Base-by-base conservation (phyloP, 1,140 invertebrate genomes). In the Zaprionus nigranus region DNA sequence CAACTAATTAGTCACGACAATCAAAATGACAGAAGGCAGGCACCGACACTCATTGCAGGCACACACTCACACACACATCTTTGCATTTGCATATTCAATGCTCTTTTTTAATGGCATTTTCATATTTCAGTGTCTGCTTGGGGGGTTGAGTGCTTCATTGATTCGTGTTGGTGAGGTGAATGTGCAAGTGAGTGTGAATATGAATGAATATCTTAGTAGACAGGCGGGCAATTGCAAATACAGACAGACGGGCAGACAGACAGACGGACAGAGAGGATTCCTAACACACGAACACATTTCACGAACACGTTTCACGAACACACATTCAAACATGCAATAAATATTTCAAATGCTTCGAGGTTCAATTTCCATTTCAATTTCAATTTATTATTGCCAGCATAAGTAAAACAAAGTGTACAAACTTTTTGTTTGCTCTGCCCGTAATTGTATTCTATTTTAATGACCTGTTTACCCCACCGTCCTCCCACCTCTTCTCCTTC, bases 1-100 rank as follows among this genome's bases (percentile, higher is more conserved):
- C 57, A 20, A 26, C 15, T 20, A 73, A 67, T 84, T 73, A 83
- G 65, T 75, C 38, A 78, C 46, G 13, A 28, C 28, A 49, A 36
- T 57, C 9, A 13, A 51, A 60, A 51, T 28, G 40, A 7, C 59
- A 26, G 36, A 38, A 38, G 36, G 12, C 36, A 38, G 36, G 4
- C 30, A 46, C 9, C n/a, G 6, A 46, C 40, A 46, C n/a, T 17
- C 40, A 34, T 34, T 34, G 30, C 30, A 34, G 9, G 0, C 46
- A 51, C 11, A 49, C 46, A 20, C 46, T 15, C 59, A 17, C 38
- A 28, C 22, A 40, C 22, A 43, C 22, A 24, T 7, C 40, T n/a
- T 51, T 13, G 46, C 24, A 51, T 51, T 24, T 51, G 12, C 46
- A 51, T 24, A 51, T 51, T 51, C 20, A 24, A 51, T 51, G 20